Evolutionary conservation across 2,888 invertebrate species (phyloP), one percentile per base, ranked within the genome.

Genomic region (Oligia fasciuncula): DNA sequence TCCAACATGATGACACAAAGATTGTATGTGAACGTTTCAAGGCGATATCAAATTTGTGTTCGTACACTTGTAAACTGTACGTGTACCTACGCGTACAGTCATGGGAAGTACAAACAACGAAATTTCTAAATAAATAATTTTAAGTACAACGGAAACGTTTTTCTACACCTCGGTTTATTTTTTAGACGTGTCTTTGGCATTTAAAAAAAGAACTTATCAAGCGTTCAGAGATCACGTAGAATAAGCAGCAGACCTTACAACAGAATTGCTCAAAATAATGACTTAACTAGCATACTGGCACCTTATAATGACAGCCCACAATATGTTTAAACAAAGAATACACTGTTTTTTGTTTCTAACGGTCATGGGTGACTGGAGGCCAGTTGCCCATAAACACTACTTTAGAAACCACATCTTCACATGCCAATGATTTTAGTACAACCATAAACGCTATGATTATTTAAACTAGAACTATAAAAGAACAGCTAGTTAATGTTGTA

Each of bases 291-390:
- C 88, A 85, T 88, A 81, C 87, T 80, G 76, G 87, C 86, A 88
- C 88, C 80, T 86, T 74, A 76, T 92, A 93, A 93, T 91, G 77
- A 88, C 83, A 81, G 83, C 80, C 84, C 89, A 81, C 81, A 73
- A 81, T 83, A 74, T 82, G 83, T 90, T 85, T 87, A 87, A 90
- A 89, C 85, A 89, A 91, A 90, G 88, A 92, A 89, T 83, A 87
- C 68, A 72, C 62, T 6, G n/a, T 43, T 82, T 80, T 90, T 86
- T 76, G 40, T 76, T 81, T 49, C n/a, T 71, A 78, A 76, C 79
- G 85, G 90, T 91, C 88, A 90, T 89, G 93, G 92, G 87, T 91
- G 90, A 91, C 90, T 90, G 88, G 85, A 85, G 74, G 83, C 80
- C 86, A 88, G 85, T 88, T 87, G 88, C 86, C 85, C 85, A 83